Percentiles rank a stretch among this genome's conserved stretches.
These are phyloP conservation scores for Opisthocomus hoazin DNA, from an alignment of 2,113 vertebrate species.

Conservation along the genomic window DNA sequence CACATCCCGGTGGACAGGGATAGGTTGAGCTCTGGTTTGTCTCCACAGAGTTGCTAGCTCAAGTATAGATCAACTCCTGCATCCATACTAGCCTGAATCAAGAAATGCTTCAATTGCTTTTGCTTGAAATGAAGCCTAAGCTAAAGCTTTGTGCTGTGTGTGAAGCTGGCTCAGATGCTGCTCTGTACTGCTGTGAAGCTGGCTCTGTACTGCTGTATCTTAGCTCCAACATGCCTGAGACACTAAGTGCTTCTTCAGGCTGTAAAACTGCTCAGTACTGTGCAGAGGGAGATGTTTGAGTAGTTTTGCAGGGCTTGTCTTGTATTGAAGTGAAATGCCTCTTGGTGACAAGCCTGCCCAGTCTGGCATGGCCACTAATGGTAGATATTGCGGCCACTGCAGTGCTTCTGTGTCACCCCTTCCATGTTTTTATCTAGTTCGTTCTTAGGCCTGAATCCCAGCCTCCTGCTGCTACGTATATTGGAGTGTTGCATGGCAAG, in stretches of 20 bases:
- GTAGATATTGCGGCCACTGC: neutral
- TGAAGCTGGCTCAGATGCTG: neutral
- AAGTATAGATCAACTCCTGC: neutral
- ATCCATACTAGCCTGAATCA: neutral
- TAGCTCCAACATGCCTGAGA: neutral
- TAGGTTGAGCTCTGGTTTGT: neutral
- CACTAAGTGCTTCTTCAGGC: neutral
- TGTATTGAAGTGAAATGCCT: neutral
- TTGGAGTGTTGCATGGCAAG: neutral
- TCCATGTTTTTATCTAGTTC: neutral
- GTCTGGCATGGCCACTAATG: neutral
- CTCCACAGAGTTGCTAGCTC: neutral
- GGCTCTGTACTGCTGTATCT: neutral
- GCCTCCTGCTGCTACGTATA: accelerated
- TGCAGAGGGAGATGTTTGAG: neutral
- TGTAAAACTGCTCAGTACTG: neutral
- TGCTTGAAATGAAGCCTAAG: neutral
- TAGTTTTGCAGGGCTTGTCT: neutral
- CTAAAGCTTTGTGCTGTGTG: neutral
- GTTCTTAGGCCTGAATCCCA: neutral
- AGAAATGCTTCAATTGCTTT: neutral
- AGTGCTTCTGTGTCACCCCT: neutral
- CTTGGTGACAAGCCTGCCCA: neutral
- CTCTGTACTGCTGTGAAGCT: neutral
- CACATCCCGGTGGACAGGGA: accelerated